These are phyloP conservation scores for Drosophila nannoptera DNA, from an alignment of 1,140 invertebrate genomes.

Conservation along the genomic window DNA sequence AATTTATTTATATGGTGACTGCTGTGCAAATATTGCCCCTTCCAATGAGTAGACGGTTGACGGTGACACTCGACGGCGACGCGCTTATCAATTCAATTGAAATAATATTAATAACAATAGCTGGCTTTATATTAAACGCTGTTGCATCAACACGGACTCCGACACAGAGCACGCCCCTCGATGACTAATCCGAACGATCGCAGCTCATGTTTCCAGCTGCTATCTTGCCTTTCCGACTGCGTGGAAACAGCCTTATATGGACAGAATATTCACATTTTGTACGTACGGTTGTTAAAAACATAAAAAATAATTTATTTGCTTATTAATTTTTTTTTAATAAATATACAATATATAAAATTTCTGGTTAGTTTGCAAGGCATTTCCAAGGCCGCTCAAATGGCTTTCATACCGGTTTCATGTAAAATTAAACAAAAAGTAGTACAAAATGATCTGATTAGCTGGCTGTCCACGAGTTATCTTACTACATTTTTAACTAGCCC, in stretches of 20 bases:
- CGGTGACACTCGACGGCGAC: conserved; percentile 11
- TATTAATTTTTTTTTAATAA: conserved; percentile 78
- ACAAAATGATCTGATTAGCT: conserved; percentile 33
- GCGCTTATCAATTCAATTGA: conserved; percentile 70
- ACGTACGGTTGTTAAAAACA: conserved; percentile 73
- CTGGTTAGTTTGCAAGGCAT: conserved; percentile 55
- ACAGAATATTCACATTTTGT: conserved; percentile 33
- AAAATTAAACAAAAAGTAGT: conserved; percentile 22
- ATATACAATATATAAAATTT: conserved; percentile 72
- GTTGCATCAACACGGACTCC: conserved; percentile 48
- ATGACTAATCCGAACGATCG: conserved; percentile 53
- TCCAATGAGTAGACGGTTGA: conserved; percentile 8
- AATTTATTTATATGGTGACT: conserved; percentile 18
- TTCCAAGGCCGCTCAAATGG: conserved; percentile 32
- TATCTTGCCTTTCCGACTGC: conserved; percentile 2
- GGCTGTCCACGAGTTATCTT: conserved; percentile 17
- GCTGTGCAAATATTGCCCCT: conserved; percentile 35
- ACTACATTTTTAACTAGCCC: conserved; percentile 17
- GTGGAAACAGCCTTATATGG: conserved; percentile 14
- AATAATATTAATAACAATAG: conserved; percentile 73
- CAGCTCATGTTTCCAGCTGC: conserved; percentile 42
- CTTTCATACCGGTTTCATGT: conserved; percentile 21
- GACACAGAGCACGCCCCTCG: conserved; percentile 19
- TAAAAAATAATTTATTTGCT: conserved; percentile 77
- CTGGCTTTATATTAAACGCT: conserved; percentile 59